Evolutionary conservation across 2,888 invertebrate species (phyloP), one percentile per base, ranked within the genome.

Genomic region (Sarcophaga carnaria): DNA sequence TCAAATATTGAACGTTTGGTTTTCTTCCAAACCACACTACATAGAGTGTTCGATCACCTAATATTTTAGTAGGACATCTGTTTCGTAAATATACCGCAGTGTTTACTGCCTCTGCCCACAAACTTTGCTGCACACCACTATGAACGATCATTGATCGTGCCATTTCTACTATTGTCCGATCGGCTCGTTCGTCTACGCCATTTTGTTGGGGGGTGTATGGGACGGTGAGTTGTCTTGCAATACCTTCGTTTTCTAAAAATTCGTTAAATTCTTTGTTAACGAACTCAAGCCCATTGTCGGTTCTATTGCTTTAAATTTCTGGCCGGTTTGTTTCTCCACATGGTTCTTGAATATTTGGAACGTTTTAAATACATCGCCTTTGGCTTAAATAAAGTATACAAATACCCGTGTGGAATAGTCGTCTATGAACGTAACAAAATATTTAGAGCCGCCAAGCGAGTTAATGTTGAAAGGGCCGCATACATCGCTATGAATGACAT

Each of bases 81-180:
- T 88, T 88, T 14, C 86, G 76, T 62, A 88, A 59, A 45, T 88
- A 89, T 6, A 62, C 85, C 10, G 89, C 87, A 17, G 88, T 89
- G 6, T 75, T 80, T 0, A 88, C 62, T 37, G 88, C 89, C 11
- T 89, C 89, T 20, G 85, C 89, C 84, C 90, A 90, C 45, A 90
- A 79, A 17, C 80, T 47, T 71, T 88, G 90, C 88, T 64, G 89
- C 1, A 90, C 20, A 6, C 77, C 83, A 49, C 88, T 74, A 62
- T 25, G 25, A 25, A 25, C 25, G 25, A 25, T 25, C 25, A 25
- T 25, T 25, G 2, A 25, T 25, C 25, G 25, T 25, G 25, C 25
- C 25, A 25, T 25, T 25, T 25, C 25, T 3, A 25, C 25, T 25
- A 25, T 25, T 25, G 25, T 25, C 25, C 90, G 82, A 27, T 27